Evolutionary conservation across 2,888 invertebrate species (phyloP).

Genomic region (Hylaea fasciaria): DNA sequence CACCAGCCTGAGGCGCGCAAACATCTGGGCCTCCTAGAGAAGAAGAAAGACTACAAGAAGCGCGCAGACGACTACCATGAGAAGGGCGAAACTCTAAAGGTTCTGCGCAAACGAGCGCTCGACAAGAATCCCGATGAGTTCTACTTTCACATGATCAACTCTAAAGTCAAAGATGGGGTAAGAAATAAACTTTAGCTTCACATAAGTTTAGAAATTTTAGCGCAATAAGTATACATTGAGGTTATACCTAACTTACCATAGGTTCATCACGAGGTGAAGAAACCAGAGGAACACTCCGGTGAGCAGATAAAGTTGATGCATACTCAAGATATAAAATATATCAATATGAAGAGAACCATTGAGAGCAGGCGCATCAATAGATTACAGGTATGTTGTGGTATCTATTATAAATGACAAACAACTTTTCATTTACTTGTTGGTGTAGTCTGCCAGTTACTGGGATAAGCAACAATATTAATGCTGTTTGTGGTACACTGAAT

Average conservation of each 20-base stretch:
- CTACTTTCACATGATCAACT: slow-evolving; percentile 98
- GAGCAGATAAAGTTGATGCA: slow-evolving; percentile 95
- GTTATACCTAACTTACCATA: slow-evolving; percentile 37
- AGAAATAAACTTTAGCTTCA: slow-evolving; percentile 40
- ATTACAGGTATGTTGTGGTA: slow-evolving; percentile 60
- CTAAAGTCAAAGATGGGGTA: slow-evolving; percentile 87
- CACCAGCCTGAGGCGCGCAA: slow-evolving; percentile 92
- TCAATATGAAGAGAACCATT: slow-evolving; percentile 92
- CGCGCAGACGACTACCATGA: slow-evolving; percentile 92
- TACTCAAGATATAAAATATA: slow-evolving; percentile 95
- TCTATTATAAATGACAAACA: not conserved
- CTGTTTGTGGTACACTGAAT: no score
- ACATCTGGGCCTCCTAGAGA: slow-evolving; percentile 93
- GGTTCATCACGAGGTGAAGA: slow-evolving; percentile 88
- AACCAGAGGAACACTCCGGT: slow-evolving; percentile 90
- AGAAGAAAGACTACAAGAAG: slow-evolving; percentile 94
- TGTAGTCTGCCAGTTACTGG: no score
- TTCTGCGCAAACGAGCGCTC: slow-evolving; percentile 92
- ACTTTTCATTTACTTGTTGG: no score
- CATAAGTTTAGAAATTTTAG: not conserved
- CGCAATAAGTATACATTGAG: not conserved
- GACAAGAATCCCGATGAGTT: slow-evolving; percentile 99
- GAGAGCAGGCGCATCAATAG: slow-evolving; percentile 89
- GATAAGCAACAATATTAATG: no score
- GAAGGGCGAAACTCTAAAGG: slow-evolving; percentile 92